phyloP scores from a whole-genome alignment of 2,888 invertebrate genomes.

The Latrodectus hesperus region DNA sequence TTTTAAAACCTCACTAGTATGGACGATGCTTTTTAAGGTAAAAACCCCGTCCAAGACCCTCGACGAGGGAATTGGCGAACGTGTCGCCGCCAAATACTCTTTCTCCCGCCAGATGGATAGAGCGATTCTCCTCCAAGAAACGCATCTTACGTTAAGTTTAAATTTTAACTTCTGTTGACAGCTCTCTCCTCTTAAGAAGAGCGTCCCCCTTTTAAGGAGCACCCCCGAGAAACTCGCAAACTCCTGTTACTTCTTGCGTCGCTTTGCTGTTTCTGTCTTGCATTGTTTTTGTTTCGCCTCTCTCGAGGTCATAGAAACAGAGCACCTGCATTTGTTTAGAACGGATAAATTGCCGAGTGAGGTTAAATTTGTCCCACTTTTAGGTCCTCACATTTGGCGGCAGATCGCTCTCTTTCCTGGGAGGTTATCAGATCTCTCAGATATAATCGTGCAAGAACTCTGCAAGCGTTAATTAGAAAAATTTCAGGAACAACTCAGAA shows the following conservation, averaged over 20 bases:
- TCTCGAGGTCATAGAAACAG: constrained; percentile 61
- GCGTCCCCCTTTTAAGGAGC: constrained; percentile 39
- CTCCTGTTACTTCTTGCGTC: constrained; percentile 27
- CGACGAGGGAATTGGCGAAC: constrained; percentile 59
- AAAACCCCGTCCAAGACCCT: constrained; percentile 26
- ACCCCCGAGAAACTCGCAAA: constrained; percentile 13
- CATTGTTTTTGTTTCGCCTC: constrained; percentile 44
- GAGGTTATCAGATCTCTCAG: too few relatives aligned
- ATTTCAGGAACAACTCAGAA: too few relatives aligned
- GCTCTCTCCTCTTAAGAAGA: constrained; percentile 37
- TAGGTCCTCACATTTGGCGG: constrained; percentile 42
- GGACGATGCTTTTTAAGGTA: constrained; percentile 48
- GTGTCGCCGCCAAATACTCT: constrained; percentile 44
- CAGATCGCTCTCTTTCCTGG: background rate
- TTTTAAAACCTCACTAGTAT: constrained; percentile 57
- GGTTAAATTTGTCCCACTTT: constrained; percentile 43
- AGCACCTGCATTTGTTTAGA: constrained; percentile 67
- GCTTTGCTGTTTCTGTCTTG: background rate
- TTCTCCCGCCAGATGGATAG: constrained; percentile 4
- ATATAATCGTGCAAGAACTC: too few relatives aligned
- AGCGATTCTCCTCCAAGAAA: background rate
- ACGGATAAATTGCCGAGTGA: constrained; percentile 58
- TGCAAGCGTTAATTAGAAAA: too few relatives aligned
- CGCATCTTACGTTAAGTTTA: constrained; percentile 58
- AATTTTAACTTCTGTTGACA: constrained; percentile 68